These are phyloP conservation scores for Mesocricetus auratus DNA, from an alignment of 2,113 vertebrate species.

Conservation along the genomic window DNA sequence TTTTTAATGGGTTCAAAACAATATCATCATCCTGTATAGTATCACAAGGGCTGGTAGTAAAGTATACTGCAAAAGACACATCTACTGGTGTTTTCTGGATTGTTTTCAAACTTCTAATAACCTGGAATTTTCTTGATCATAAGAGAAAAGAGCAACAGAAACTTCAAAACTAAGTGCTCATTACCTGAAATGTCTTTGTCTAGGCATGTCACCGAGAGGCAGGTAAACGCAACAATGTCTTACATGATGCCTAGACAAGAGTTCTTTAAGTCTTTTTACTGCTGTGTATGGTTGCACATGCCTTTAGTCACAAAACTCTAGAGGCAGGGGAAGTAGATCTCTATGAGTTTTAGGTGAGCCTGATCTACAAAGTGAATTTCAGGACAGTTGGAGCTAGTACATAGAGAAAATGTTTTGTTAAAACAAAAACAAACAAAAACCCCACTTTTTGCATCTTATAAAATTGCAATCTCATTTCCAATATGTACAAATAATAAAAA, in stretches of 20 bases:
- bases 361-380: background rate
- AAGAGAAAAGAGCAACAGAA: background rate
- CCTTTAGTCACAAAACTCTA: background rate
- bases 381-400: background rate
- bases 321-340: background rate
- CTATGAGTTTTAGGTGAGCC: background rate
- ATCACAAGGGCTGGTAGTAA: background rate
- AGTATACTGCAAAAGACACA: background rate
- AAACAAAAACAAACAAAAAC: background rate
- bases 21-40: background rate
- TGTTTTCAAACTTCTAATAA: background rate
- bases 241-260: background rate
- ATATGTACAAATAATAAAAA: background rate
- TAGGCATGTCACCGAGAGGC: background rate
- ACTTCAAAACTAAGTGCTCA: background rate
- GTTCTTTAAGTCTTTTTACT: background rate
- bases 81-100: background rate
- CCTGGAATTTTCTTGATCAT: background rate
- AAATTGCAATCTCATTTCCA: background rate
- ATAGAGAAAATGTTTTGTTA: background rate
- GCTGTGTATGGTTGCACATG: fast-evolving
- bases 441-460: background rate
- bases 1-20: background rate
- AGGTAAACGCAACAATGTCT: background rate
- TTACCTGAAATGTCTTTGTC: background rate